Evolutionary conservation across 2,113 vertebrate species (phyloP).

Genomic region (Neogobius melanostomus): DNA sequence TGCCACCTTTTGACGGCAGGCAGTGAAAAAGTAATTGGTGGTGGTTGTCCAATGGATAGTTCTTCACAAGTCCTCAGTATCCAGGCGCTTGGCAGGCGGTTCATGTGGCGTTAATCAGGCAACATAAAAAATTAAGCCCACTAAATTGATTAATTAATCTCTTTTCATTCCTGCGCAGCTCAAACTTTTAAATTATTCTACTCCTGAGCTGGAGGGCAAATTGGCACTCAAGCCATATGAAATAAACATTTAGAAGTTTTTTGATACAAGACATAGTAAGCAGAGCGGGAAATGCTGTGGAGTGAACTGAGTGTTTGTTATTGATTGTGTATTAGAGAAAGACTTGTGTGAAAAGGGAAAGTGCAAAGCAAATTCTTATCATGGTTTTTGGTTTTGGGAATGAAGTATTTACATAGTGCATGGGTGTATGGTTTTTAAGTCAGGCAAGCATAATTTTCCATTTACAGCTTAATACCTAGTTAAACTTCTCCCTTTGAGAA

Average conservation of each 20-base stretch:
- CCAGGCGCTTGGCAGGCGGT: slow-evolving; percentile 7
- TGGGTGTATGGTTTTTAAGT: slow-evolving; percentile 39
- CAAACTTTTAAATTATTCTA: slow-evolving; percentile 10
- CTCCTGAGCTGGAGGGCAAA: not conserved
- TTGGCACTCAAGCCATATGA: not conserved
- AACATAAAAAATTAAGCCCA: slow-evolving; percentile 11
- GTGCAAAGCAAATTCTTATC: slow-evolving; percentile 13
- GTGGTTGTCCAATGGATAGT: slow-evolving; percentile 25
- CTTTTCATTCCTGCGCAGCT: slow-evolving; percentile 8
- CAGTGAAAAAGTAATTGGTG: slow-evolving; percentile 24
- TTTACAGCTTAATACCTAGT: slow-evolving; percentile 36
- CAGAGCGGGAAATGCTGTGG: slow-evolving; percentile 1
- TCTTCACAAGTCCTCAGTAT: slow-evolving; percentile 16
- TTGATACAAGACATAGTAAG: slow-evolving; percentile 4
- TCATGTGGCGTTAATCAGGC: slow-evolving; percentile 23
- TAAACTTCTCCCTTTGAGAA: slow-evolving; percentile 33
- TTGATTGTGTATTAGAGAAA: slow-evolving; percentile 7
- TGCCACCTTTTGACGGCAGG: not conserved
- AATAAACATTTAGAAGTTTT: slow-evolving; percentile 3
- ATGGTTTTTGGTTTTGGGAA: slow-evolving; percentile 28
- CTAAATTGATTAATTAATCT: slow-evolving; percentile 15
- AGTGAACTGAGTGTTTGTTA: not conserved
- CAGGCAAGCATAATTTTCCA: slow-evolving; percentile 42
- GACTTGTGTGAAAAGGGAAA: slow-evolving; percentile 5
- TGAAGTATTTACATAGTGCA: slow-evolving; percentile 18